Evolutionary conservation across 1,140 invertebrate genomes (phyloP), one percentile per base, ranked within the genome.

Genomic region (Penaeus indicus): DNA sequence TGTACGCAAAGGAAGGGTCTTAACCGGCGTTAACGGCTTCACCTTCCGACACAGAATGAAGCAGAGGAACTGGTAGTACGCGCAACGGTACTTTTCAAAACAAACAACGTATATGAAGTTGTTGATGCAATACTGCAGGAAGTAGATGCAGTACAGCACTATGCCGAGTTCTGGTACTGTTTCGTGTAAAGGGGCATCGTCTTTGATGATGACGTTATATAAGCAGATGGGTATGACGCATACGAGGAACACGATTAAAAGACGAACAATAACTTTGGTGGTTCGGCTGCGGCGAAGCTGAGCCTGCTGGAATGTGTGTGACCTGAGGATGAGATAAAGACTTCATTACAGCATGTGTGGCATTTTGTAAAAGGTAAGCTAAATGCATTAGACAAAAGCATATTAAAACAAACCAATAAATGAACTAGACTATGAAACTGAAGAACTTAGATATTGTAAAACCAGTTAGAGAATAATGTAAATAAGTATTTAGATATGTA

Each of bases 71-170:
- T 90, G 89, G 75, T 63, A 87, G 78, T 89, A 89, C 0, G 90
- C 90, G 7, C 69, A 63, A 10, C 90, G 77, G 60, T 91, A 90
- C 25, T 78, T 85, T 38, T 72, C 85, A 42, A 85, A 84, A n/a
- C 88, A 88, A 13, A 88, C 77, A 18, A 89, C 91, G 75, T 91
- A 91, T 63, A 91, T 90, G 82, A 91, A 89, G 80, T 90, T 90
- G 85, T 91, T 91, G 54, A 85, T 72, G 60, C 79, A 78, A 62
- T 91, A 91, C 85, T 91, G 90, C 4, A 84, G 18, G 89, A 89
- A 91, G 80, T 91, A 91, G 69, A 89, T 54, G 69, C 84, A 86
- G 90, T 90, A 91, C 38, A 91, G 18, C 18, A 81, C 64, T 32
- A 91, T 89, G 54, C 88, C 90, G 8, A 87, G 19, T n/a, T 90